Evolutionary conservation across 2,888 invertebrate species (phyloP).

Genomic region (Tyria jacobaeae): DNA sequence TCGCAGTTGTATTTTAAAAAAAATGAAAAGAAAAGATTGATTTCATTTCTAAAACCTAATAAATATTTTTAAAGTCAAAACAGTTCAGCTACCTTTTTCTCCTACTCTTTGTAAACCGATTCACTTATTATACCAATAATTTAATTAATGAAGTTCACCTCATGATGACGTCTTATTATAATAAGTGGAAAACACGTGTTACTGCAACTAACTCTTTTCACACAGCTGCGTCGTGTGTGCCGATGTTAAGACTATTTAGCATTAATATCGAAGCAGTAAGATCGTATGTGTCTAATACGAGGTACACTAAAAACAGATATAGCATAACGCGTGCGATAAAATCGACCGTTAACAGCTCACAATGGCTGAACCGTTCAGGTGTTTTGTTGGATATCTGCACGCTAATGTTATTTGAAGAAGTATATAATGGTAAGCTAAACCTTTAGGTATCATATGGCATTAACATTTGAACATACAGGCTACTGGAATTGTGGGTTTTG

Average conservation of each 20-base stretch:
- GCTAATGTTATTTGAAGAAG: neutral
- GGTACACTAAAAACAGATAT: neutral
- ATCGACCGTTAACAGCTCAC: neutral
- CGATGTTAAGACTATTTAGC: neutral
- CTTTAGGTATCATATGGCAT: neutral
- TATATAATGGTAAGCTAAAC: neutral
- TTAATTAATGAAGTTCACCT: neutral
- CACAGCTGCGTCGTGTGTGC: neutral
- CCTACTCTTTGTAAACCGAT: too few species aligned
- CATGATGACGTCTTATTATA: too few species aligned
- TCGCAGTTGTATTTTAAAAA: too few species aligned
- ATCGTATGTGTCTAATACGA: neutral
- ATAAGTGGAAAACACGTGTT: neutral
- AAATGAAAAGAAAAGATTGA: too few species aligned
- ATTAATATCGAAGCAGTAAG: neutral
- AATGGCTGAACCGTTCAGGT: neutral
- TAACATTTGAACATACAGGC: neutral
- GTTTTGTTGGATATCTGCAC: neutral
- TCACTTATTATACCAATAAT: too few species aligned
- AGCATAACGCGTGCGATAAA: neutral
- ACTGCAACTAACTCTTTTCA: neutral
- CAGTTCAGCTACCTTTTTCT: too few species aligned
- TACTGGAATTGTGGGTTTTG: too few species aligned
- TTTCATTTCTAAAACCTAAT: too few species aligned
- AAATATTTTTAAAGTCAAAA: too few species aligned